Conservation (phyloP, 2,888 invertebrate species). For the Dryobotodes eremita region DNA sequence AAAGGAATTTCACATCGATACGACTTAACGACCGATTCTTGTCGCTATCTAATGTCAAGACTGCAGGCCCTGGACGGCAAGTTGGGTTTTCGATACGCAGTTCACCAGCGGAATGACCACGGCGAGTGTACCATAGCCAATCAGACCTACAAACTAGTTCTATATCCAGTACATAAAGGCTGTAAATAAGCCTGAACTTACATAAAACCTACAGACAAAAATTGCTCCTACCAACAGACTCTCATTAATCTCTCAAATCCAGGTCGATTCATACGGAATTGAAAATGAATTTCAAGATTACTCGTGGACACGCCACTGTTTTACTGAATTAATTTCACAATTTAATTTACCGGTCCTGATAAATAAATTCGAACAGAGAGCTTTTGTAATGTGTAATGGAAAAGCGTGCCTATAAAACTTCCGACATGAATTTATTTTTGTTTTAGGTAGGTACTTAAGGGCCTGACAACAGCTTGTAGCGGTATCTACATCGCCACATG, state of each 20-base stretch:
- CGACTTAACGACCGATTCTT: too few species aligned
- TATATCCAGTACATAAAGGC: not conserved
- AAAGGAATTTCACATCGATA: too few species aligned
- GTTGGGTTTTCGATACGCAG: not conserved
- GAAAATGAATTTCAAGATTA: slow-evolving; percentile 29
- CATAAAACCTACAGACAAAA: not conserved
- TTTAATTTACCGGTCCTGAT: not conserved
- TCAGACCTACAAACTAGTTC: not conserved
- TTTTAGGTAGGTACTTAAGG: too few species aligned
- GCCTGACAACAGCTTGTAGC: too few species aligned
- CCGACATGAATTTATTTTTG: not conserved
- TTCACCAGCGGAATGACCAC: too few species aligned
- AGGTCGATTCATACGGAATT: slow-evolving; percentile 18
- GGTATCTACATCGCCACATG: too few species aligned
- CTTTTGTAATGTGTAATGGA: not conserved
- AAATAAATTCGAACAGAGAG: not conserved
- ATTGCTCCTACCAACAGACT: not conserved
- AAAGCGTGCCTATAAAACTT: not conserved
- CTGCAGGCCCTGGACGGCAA: too few species aligned
- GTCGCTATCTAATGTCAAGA: too few species aligned
- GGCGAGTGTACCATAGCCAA: not conserved
- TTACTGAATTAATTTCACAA: slow-evolving; percentile 3
- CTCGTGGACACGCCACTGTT: not conserved
- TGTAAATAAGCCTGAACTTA: not conserved
- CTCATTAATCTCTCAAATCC: slow-evolving; percentile 32